Evolutionary conservation across 2,797 vertebrate genomes (phyloP).

Genomic region (Simalia tracyae): DNA sequence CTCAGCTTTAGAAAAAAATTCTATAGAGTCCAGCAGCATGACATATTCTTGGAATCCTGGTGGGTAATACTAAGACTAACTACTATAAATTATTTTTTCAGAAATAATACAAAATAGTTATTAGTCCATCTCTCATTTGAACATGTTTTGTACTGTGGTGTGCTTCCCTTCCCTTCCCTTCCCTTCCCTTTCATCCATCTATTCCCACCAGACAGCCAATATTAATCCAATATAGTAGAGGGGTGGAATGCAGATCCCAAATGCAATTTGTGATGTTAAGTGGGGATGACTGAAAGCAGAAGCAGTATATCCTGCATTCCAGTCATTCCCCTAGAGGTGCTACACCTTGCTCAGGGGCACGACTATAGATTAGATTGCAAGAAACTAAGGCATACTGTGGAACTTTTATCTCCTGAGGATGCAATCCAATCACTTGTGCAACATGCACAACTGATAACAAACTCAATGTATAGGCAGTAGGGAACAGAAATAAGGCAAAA

Average conservation of each 20-base stretch:
- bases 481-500: neutral
- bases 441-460: constrained; percentile 26
- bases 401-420: constrained; percentile 39
- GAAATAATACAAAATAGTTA: neutral
- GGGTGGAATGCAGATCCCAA: neutral
- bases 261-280: constrained; percentile 9
- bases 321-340: neutral
- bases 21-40: neutral
- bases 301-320: constrained; percentile 1
- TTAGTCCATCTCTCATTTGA: neutral
- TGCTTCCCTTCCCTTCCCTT: neutral
- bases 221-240: neutral
- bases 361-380: neutral
- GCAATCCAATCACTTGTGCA: constrained; percentile 1
- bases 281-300: constrained; percentile 11
- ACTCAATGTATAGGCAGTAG: constrained; percentile 17
- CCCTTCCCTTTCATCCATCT: neutral
- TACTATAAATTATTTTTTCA: neutral
- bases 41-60: neutral
- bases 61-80: neutral
- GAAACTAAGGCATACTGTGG: neutral
- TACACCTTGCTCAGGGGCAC: neutral
- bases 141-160: neutral
- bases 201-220: neutral
- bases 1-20: neutral